Base-by-base conservation (phyloP, 2,113 vertebrate species). In the Notechis scutatus region DNA sequence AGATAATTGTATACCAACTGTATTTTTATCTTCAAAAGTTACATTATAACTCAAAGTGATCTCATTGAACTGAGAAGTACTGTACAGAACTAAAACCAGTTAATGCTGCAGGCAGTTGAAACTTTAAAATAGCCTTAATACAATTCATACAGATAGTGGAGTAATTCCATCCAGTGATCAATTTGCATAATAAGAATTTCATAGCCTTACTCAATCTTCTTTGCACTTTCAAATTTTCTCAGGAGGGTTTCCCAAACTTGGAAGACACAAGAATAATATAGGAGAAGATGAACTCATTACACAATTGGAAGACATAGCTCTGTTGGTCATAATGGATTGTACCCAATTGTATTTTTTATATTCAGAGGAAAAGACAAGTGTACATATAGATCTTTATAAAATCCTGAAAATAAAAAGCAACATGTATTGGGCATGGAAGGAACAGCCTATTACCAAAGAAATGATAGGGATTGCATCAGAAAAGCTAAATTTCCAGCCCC, bases 401-500 rank as follows among this genome's bases (percentile, higher is more conserved):
- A 81, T 81, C 34, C 74, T 39, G 74, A 42, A 39, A 81, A 81
- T 81, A 81, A 81, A 81, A 42, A 81, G 74, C 15, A 39, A 42
- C 18, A 39, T 81, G 74, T 3, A 42, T 81, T 21, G 15, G 18
- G 18, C 74, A 42, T 21, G 64, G 64, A 74, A 74, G 29, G 5
- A 15, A 74, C 11, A 34, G n/a, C 64, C 12, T 34, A 39, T 81
- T 81, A 21, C 34, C 18, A 81, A 81, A 81, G 74, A 39, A 81
- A 39, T 81, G 18, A 81, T 81, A 2, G 15, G 5, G 69, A 81
- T 20, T 74, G 69, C 6, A 39, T 9, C 18, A 81, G 18, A 81
- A 81, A 81, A 1, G 18, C 7, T 81, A 81, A n/a, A 69, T 69
- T 15, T 69, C 29, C 93, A 87, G 92, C 94, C 93, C 92, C 94